Percentiles rank a stretch among this genome's conserved stretches.
phyloP scores from a whole-genome alignment of 2,888 invertebrate genomes.

The Rutpela maculata region DNA sequence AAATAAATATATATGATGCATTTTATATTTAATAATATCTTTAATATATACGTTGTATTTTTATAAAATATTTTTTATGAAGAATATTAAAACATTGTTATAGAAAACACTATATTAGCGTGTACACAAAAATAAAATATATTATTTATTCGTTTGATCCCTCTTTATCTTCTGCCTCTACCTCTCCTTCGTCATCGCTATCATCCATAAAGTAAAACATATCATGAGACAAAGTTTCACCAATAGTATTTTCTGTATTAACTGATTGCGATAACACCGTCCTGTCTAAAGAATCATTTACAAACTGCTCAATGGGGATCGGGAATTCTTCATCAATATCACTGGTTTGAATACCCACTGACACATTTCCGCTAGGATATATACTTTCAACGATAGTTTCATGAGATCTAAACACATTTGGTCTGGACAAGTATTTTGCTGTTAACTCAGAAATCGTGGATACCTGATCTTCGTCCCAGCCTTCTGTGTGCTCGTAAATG shows the following conservation, averaged over 20 bases:
- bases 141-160: constrained; percentile 20
- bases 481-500: constrained; percentile 37
- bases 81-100: constrained; percentile 6
- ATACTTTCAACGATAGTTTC: neutral
- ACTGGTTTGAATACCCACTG: constrained; percentile 15
- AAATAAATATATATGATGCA: neutral
- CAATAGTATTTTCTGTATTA: neutral
- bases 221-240: constrained; percentile 1
- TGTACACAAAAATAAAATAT: constrained; percentile 20
- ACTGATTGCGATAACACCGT: neutral
- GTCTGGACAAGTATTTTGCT: neutral
- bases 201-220: constrained; percentile 16
- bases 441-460: neutral
- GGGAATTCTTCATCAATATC: neutral
- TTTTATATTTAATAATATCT: constrained; percentile 5
- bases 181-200: neutral
- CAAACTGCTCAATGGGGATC: neutral
- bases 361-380: neutral
- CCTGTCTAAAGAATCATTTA: neutral
- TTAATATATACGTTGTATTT: constrained; percentile 3
- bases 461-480: neutral
- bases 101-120: constrained; percentile 36
- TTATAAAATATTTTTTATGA: constrained; percentile 11
- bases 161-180: neutral
- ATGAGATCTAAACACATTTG: constrained; percentile 9